Base-by-base conservation (phyloP, 64 coral and sea anemone species). In the Orbicella faveolata region DNA sequence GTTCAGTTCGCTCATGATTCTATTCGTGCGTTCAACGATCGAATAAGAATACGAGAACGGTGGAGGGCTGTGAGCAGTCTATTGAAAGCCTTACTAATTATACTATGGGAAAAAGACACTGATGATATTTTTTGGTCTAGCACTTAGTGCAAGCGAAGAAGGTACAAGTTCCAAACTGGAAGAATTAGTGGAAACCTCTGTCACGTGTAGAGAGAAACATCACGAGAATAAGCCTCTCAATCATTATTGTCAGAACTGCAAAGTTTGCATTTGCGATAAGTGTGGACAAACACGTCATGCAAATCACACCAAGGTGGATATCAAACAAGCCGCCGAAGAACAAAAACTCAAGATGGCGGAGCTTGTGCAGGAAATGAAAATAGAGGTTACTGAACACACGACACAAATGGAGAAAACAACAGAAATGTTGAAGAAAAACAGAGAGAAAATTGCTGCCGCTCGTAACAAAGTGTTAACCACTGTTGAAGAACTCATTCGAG, bases 231-330 rank as follows among this genome's bases (percentile, higher is more conserved):
- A 89, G 48, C 63, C 39, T 8, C 19, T 89, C 34, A 63, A 73
- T 34, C 81, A 68, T 70, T 89, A 81, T 59, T 89, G 88, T n/a
- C 34, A 69, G 68, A 61, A 79, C 12, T 89, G 88, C 23, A 73
- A 72, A 57, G 48, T 80, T 34, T 55, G 35, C 16, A 89, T 89
- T 89, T 89, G 88, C 76, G 36, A 72, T 10, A 80, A 80, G 39
- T 89, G 88, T 19, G 61, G 39, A 53, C 14, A 65, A 12, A 48
- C 66, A 61, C 51, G 25, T 26, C 88, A 89, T 57, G 80, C 69
- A n/a, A 57, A 51, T 20, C 88, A 89, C 44, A 21, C 20, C 34
- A 73, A 52, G 44, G 21, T 64, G 66, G 69, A 52, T 33, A 55
- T 72, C 9, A 36, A 89, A 26, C 37, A 89, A 72, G 88, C 88